phyloP scores from a whole-genome alignment of 2,888 invertebrate genomes.

The Rhamnusium bicolor region DNA sequence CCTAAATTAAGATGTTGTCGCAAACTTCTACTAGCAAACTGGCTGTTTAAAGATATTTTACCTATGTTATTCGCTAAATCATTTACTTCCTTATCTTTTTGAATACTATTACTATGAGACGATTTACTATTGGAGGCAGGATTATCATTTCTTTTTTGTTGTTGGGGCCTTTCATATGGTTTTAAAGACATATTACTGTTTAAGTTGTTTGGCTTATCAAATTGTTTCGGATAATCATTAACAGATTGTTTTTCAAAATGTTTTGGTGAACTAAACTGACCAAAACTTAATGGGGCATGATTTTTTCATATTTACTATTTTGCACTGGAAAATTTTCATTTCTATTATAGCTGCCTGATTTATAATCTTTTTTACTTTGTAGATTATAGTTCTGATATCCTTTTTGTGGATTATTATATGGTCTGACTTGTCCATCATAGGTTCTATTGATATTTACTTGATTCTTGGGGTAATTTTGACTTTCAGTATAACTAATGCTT shows the following conservation, averaged over 20 bases:
- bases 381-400: constrained; percentile 24
- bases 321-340: constrained; percentile 8
- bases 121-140: neutral
- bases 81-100: constrained; percentile 43
- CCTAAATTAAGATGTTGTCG: constrained; percentile 66
- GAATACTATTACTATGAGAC: constrained; percentile 31
- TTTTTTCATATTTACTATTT: constrained; percentile 29
- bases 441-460: constrained; percentile 41
- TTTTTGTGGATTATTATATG: constrained; percentile 18
- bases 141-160: constrained; percentile 3
- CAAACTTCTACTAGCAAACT: constrained; percentile 67
- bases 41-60: constrained; percentile 65
- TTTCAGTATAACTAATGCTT: constrained; percentile 26
- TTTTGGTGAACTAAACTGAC: constrained; percentile 11
- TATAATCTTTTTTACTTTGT: constrained; percentile 26
- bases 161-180: constrained; percentile 18
- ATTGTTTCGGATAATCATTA: constrained; percentile 15
- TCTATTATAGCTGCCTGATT: constrained; percentile 12
- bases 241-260: constrained; percentile 36
- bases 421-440: constrained; percentile 33
- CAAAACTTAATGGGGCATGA: constrained; percentile 4
- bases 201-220: constrained; percentile 5
- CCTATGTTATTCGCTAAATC: constrained; percentile 54
- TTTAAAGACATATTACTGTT: constrained; percentile 10
- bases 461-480: constrained; percentile 32